A percentile compares a stretch with the other conserved stretches of the same genome.
phyloP scores from a whole-genome alignment of 2,797 vertebrate species.

The Phoxinus dragarum region DNA sequence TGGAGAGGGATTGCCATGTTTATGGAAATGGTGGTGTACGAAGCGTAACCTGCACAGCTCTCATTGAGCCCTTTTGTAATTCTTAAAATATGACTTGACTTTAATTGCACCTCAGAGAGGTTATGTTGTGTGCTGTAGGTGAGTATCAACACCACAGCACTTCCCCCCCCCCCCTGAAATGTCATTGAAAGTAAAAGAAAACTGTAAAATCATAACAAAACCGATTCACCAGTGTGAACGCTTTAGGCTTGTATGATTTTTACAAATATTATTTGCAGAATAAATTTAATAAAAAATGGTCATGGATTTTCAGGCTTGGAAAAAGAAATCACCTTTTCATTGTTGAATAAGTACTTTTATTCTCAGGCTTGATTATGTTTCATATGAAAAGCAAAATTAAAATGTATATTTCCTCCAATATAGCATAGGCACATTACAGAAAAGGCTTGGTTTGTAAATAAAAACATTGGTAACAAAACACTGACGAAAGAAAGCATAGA shows the following conservation, averaged over 20 bases:
- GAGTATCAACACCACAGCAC: constrained; percentile 75
- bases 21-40: constrained; percentile 56
- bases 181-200: constrained; percentile 64
- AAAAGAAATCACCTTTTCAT: constrained; percentile 44
- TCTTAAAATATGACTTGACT: constrained; percentile 49
- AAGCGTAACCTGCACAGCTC: constrained; percentile 68
- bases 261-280: constrained; percentile 83
- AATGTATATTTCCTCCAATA: constrained; percentile 72
- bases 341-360: constrained; percentile 85
- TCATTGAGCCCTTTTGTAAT: constrained; percentile 56
- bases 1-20: constrained; percentile 35
- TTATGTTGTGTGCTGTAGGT: constrained; percentile 62
- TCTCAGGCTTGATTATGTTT: constrained; percentile 86
- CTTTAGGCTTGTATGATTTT: constrained; percentile 79
- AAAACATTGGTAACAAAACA: constrained; percentile 69
- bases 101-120: constrained; percentile 45
- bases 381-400: constrained; percentile 84
- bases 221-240: constrained; percentile 68
- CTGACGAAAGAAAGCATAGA: constrained; percentile 47
- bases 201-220: constrained; percentile 65
- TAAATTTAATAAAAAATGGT: constrained; percentile 66
- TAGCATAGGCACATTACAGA: constrained; percentile 86
- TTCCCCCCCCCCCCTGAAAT: constrained; percentile 56
- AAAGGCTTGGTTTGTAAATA: constrained; percentile 77
- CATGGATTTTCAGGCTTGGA: neutral